Evolutionary conservation across 2,888 invertebrate genomes (phyloP), one percentile per base, ranked within the genome.

Genomic region (Blera fallax): DNA sequence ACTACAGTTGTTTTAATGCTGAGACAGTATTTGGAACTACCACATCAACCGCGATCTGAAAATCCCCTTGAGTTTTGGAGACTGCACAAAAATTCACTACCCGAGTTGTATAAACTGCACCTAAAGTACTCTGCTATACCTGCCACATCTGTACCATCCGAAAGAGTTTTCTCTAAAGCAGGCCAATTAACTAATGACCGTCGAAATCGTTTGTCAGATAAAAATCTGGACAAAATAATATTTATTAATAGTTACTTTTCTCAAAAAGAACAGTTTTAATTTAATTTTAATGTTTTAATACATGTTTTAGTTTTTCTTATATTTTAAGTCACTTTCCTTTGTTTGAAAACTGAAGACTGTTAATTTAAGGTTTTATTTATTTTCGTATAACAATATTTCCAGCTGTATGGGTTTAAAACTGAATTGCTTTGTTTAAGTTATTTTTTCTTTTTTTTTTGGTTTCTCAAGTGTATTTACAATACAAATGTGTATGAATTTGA

Each of bases 141-240:
- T 40, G 60, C 40, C 21, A 60, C 60, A 40, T 60, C 40, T 7
- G 60, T 60, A n/a, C 40, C 24, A 60, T 60, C 60, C 2, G 60
- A 43, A 43, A 60, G 37, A 37, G 43, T 62, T 62, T 62, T 62
- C n/a, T 62, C 62, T n/a, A 62, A 62, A 2, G 62, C 58, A 43
- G 60, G 60, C n/a, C 43, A 62, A 24, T 8, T 62, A 6, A 62
- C 62, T 4, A 43, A 62, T 43, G 34, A 24, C 14, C 32, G 54
- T 54, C 32, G 16, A 32, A 56, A 56, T 11, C 56, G 56, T 18
- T 10, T 56, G 18, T 5, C 7, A 16, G 54, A 56, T 32, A 34
- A 56, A 34, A 56, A 56, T 34, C n/a, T 34, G 56, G 34, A 56
- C 34, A 56, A 56, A 56, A 56, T 56, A 18, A 34, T 56, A 18